Evolutionary conservation across 1,140 invertebrate genomes (phyloP), one percentile per base, ranked within the genome.

Genomic region (Bombus impatiens): DNA sequence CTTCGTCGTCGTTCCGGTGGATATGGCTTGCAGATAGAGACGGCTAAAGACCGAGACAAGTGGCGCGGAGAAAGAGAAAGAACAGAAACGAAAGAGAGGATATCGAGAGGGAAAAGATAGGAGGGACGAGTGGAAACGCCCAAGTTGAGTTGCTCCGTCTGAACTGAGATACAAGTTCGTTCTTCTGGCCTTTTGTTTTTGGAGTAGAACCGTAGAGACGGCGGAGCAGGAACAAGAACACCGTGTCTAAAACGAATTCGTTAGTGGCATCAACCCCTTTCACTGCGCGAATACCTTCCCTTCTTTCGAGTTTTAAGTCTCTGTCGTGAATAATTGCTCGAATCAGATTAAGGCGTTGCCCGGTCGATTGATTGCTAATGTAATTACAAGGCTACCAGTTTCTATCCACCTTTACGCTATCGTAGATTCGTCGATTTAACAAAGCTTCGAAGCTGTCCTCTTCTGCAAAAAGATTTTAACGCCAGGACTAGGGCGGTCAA

Each of bases 111-210:
- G 74, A 84, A 68, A 74, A 47, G 78, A 78, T 28, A 22, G 65
- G 6, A 71, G 40, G 37, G 67, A 65, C 42, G 47, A 81, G 85
- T 72, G 82, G 78, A 78, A 80, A 86, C 86, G 84, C 84, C 81
- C 82, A 87, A 89, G 87, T 91, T 86, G 86, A 88, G 84, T 90
- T 78, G 82, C 72, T 70, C 59, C 78, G 79, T 62, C 79, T 65
- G 78, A 88, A 87, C 88, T 79, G 72, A 91, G 92, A 91, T 92
- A 90, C 92, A 91, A 93, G 91, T 93, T 81, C 78, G 88, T 93
- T 83, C 76, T 87, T 86, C 79, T 76, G 78, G 83, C 37, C 88
- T 91, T 91, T 91, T 89, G 90, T 89, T 93, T 91, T 86, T 87
- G 62, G 80, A 90, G 85, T 67, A 74, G 76, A 86, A 84, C 32